Evolutionary conservation across 2,888 invertebrate genomes (phyloP), one percentile per base, ranked within the genome.

Genomic region (Stenotaenia linearis): DNA sequence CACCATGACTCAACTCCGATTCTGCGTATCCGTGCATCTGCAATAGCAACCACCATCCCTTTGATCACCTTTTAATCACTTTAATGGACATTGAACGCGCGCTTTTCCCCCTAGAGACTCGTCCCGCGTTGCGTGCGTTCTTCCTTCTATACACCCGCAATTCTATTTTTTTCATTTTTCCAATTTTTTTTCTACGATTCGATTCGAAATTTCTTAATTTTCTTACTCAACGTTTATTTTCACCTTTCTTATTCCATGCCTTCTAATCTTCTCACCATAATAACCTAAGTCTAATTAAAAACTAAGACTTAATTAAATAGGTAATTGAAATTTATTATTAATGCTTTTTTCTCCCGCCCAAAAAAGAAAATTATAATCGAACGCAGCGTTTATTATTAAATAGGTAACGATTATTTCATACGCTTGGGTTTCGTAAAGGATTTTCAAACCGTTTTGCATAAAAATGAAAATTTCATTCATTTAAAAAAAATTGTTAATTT

Each of bases 1-100:
- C 78, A 30, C 75, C 78, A 30, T 32, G 32, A 35, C 76, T 74
- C 35, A 32, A 21, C 21, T 78, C 77, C 18, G 80, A 69, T 61
- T 82, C 82, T 15, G 79, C 81, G 79, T 81, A 82, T 28, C 82
- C 82, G 81, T 82, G 82, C 81, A 82, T 82, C 82, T 82, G 80
- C n/a, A 79, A 81, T 32, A 74, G 50, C 50, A 50, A 50, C 50
- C 50, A 50, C 50, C 50, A 50, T 50, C 50, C 50, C 50, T 50
- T 50, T 50, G 50, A 50, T 50, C 50, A 50, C 50, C 50, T 50
- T 50, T 50, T 50, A 50, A 50, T 50, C 50, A 50, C 50, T 50
- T 50, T 50, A 32, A 28, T 32, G 74, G 32, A 74, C 74, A 28
- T 28, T 74, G 74, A 32, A 28, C 28, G 74, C 74, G 74, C 74